Percentiles rank a stretch among this genome's conserved stretches.
Evolutionary conservation across 2,888 invertebrate species (phyloP).

Genomic region (Flexamia atlantica): DNA sequence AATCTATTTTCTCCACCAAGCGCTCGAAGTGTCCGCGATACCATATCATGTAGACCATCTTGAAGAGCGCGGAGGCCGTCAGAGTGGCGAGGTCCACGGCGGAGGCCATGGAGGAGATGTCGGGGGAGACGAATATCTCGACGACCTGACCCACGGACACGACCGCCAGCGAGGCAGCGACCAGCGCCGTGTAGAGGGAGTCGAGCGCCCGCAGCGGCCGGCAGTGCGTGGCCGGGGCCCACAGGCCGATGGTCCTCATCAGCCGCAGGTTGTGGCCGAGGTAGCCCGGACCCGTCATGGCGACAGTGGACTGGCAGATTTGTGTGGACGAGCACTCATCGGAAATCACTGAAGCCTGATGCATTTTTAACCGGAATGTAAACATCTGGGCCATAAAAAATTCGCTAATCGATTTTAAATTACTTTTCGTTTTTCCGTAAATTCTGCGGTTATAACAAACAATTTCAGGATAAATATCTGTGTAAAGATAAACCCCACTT

Average conservation of each 20-base stretch:
- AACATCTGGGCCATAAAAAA: neutral
- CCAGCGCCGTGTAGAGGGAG: constrained; percentile 17
- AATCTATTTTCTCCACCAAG: constrained; percentile 12
- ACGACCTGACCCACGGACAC: constrained; percentile 15
- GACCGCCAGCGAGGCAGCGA: neutral
- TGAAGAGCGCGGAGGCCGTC: constrained; percentile 45
- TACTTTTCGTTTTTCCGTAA: neutral
- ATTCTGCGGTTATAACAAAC: no score
- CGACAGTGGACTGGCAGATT: neutral
- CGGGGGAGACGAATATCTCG: constrained; percentile 25
- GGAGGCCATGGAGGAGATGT: constrained; percentile 42
- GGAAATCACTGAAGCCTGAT: constrained; percentile 1
- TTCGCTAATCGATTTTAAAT: constrained; percentile 1
- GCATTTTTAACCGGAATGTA: neutral
- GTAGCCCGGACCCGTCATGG: neutral
- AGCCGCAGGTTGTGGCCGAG: neutral
- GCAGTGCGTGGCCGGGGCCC: neutral
- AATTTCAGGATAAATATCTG: no score
- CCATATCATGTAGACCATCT: constrained; percentile 23
- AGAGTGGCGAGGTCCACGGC: constrained; percentile 47
- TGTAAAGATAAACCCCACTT: no score
- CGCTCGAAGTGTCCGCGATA: constrained; percentile 34
- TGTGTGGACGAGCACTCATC: neutral
- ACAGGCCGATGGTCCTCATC: neutral
- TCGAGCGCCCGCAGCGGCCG: neutral